Base-by-base conservation (phyloP, 2,888 invertebrate genomes). In the Sepioteuthis lessoniana region DNA sequence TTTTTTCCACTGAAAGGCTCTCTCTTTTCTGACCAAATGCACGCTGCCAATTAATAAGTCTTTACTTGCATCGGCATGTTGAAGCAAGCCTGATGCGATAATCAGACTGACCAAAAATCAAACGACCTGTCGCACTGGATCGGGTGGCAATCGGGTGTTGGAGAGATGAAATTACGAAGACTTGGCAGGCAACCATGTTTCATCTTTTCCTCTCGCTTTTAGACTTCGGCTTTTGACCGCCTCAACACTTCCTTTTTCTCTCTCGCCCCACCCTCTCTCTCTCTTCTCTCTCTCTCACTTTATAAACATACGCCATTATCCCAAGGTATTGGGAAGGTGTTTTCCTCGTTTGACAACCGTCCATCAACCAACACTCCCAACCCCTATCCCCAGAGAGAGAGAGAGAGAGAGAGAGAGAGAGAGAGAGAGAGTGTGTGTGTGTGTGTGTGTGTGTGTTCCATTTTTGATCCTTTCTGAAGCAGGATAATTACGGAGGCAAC, bases 251-350 rank as follows among this genome's bases (percentile, higher is more conserved):
- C n/a, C 76, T 76, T 76, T 16, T 35, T n/a, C 25, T 35, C 19
- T 35, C n/a, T 35, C n/a, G 3, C 76, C n/a, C 76, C 76, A 42
- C 42, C 7, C 42, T 42, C 42, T n/a, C n/a, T n/a, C n/a, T n/a
- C n/a, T n/a, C n/a, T n/a, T n/a, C n/a, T n/a, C n/a, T n/a, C n/a
- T n/a, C n/a, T n/a, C n/a, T n/a, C n/a, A n/a, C n/a, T 5, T 42
- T 42, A 42, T 42, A 42, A 42, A 42, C 42, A 3, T 42, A 5
- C 42, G 19, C 76, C 76, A n/a, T 76, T n/a, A 76, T 76, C 76
- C n/a, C 76, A 76, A 76, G 76, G n/a, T n/a, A 76, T 35, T n/a
- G 76, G 76, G n/a, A 76, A 76, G 76, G 35, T 76, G 76, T 76
- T 76, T 76, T 35, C 76, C 16, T n/a, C 13, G 76, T 60, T 76